phyloP scores from a whole-genome alignment of 2,797 vertebrate genomes.

The Hypotaenidia philippensis region DNA sequence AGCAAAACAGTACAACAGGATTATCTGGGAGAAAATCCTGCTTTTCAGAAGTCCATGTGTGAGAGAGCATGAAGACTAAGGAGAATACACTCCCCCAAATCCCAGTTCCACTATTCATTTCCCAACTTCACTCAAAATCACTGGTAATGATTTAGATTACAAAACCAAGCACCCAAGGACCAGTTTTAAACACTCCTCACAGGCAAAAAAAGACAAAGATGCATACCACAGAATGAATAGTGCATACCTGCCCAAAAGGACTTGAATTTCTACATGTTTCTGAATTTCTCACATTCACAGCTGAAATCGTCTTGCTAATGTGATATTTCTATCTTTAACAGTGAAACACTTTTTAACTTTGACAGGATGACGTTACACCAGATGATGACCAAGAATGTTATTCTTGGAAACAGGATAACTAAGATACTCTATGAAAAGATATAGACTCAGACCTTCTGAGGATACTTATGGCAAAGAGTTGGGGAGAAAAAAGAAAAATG shows the following conservation, averaged over 20 bases:
- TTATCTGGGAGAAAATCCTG: background rate
- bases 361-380: background rate
- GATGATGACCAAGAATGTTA: background rate
- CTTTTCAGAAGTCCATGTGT: background rate
- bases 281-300: background rate
- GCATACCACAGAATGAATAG: background rate
- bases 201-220: background rate
- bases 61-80: background rate
- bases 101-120: background rate
- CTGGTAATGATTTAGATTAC: background rate
- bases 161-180: background rate
- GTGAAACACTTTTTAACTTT: background rate
- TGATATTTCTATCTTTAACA: background rate
- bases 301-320: background rate
- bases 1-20: background rate
- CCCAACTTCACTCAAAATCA: background rate
- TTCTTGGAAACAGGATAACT: background rate
- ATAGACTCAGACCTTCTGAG: background rate
- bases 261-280: background rate
- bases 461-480: background rate
- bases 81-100: background rate
- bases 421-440: background rate
- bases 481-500: no score
- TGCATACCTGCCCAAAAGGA: background rate
- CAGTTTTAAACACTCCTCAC: background rate